Evolutionary conservation across 2,113 vertebrate species (phyloP).

Genomic region (Lepidothrix coronata): DNA sequence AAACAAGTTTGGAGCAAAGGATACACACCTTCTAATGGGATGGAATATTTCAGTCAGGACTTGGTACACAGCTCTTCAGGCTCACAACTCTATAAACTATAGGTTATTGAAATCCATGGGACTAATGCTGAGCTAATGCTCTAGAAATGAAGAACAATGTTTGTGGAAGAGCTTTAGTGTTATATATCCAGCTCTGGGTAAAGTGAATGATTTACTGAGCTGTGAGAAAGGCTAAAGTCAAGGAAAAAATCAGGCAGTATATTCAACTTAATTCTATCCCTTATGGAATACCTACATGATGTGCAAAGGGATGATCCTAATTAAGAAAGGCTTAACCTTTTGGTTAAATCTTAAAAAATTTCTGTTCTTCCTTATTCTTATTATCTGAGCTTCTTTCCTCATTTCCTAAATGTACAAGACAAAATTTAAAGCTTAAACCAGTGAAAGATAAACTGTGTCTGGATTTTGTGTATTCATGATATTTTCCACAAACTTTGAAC

Average conservation of each 20-base stretch:
- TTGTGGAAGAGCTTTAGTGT: not conserved
- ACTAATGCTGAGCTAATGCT: not conserved
- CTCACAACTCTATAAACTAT: not conserved
- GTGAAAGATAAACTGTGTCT: not conserved
- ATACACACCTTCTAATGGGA: not conserved
- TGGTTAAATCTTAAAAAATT: not conserved
- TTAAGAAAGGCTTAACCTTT: not conserved
- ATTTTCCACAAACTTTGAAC: conserved; percentile 22
- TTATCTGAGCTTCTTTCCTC: not conserved
- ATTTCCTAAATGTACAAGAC: not conserved
- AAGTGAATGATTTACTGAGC: not conserved
- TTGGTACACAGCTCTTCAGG: not conserved
- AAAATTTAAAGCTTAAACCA: not conserved
- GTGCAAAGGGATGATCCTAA: not conserved
- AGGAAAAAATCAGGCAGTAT: not conserved
- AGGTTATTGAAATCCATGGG: not conserved
- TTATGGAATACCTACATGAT: not conserved
- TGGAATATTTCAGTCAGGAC: not conserved
- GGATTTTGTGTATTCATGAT: not conserved
- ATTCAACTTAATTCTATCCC: not conserved
- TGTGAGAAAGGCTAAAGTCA: not conserved
- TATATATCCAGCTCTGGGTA: not conserved
- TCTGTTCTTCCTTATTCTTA: not conserved
- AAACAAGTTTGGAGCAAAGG: not conserved
- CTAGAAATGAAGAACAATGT: not conserved